These are phyloP conservation scores for Coreoperca whiteheadi DNA, from an alignment of 2,113 vertebrate genomes.

Conservation along the genomic window DNA sequence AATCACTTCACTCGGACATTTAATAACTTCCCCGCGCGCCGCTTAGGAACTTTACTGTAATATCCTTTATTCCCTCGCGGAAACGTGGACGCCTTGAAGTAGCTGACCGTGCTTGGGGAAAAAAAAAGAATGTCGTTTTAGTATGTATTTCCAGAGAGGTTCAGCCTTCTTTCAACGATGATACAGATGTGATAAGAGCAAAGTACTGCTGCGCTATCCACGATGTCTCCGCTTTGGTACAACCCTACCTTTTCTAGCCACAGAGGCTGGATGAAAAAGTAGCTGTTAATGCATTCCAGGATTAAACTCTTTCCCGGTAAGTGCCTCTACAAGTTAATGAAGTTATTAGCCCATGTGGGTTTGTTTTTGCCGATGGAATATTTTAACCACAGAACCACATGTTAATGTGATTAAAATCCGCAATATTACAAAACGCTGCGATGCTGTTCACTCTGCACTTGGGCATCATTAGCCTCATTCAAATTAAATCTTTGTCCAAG, in stretches of 20 bases:
- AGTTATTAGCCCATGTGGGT: background rate
- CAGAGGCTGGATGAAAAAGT: background rate
- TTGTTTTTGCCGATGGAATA: background rate
- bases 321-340: background rate
- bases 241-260: background rate
- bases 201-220: background rate
- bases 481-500: background rate
- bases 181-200: background rate
- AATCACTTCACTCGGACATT: background rate
- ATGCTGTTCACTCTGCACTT: background rate
- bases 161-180: background rate
- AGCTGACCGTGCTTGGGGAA: background rate
- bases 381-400: background rate
- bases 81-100: background rate
- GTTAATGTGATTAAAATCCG: slow-evolving; percentile 23
- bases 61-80: background rate
- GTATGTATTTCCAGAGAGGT: background rate
- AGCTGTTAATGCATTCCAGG: background rate
- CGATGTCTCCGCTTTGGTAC: too few species aligned
- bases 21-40: slow-evolving; percentile 27
- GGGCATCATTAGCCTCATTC: background rate
- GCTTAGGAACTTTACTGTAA: slow-evolving; percentile 44
- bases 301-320: slow-evolving; percentile 1
- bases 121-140: too few species aligned
- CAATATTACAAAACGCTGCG: background rate